Evolutionary conservation across 2,797 vertebrate genomes (phyloP).

Genomic region (Tragopan temminckii): DNA sequence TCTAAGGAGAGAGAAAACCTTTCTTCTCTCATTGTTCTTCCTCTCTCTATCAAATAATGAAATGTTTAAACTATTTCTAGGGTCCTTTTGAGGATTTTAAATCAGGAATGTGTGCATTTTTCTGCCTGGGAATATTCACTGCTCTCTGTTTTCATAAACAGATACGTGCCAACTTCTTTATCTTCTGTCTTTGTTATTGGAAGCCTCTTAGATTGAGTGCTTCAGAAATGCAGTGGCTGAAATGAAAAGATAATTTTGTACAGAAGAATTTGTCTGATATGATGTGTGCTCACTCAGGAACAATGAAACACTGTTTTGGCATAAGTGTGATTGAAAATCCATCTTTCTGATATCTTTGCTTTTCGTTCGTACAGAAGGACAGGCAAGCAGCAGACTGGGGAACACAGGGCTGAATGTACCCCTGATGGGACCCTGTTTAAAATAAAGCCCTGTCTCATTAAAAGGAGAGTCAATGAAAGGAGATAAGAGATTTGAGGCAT

Average conservation of each 20-base stretch:
- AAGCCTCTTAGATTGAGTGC: constrained; percentile 37
- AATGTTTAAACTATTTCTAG: constrained; percentile 46
- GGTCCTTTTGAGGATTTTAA: constrained; percentile 54
- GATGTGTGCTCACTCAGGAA: background rate
- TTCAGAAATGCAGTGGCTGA: constrained; percentile 1
- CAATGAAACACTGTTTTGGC: constrained; percentile 11
- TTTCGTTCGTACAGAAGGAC: background rate
- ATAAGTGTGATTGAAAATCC: background rate
- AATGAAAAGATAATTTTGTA: constrained; percentile 30
- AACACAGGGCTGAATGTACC: accelerated
- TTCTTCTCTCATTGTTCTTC: constrained; percentile 14
- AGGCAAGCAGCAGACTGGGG: background rate
- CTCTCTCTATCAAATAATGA: constrained; percentile 5
- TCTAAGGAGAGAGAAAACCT: constrained; percentile 18
- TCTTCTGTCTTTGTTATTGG: constrained; percentile 43
- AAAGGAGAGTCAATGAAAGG: background rate
- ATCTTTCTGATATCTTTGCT: constrained; percentile 23
- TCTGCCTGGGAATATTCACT: constrained; percentile 36
- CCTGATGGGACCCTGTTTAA: background rate
- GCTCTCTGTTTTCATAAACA: constrained; percentile 50
- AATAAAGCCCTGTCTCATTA: background rate
- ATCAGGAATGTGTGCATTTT: constrained; percentile 17
- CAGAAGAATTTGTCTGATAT: constrained; percentile 25
- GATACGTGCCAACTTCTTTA: constrained; percentile 47
- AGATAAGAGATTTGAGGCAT: background rate